Evolutionary conservation across 2,888 invertebrate genomes (phyloP).

Genomic region (Cecidostiba fungosa): DNA sequence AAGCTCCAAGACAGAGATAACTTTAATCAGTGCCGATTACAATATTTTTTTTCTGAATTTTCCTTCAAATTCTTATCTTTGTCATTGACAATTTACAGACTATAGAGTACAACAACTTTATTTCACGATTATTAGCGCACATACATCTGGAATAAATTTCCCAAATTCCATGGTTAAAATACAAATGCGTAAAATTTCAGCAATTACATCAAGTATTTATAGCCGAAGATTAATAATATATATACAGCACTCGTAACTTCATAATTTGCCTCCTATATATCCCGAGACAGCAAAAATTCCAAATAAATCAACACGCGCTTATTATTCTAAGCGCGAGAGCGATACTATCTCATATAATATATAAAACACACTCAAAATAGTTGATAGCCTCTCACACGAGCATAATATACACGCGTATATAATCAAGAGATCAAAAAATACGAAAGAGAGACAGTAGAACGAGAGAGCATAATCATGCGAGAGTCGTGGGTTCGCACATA

Average conservation of each 20-base stretch:
- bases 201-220: not conserved
- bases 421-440: slow-evolving; percentile 22
- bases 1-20: too few relatives aligned
- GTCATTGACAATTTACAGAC: not conserved
- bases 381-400: slow-evolving; percentile 21
- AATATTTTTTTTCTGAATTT: too few relatives aligned
- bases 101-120: not conserved
- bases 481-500: slow-evolving; percentile 35
- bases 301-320: not conserved
- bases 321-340: not conserved
- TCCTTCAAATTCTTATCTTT: too few relatives aligned
- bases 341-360: not conserved
- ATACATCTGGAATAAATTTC: not conserved
- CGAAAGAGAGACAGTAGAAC: not conserved
- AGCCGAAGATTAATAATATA: not conserved
- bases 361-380: slow-evolving; percentile 13
- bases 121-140: not conserved
- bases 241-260: not conserved
- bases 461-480: slow-evolving; percentile 11
- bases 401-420: slow-evolving; percentile 3
- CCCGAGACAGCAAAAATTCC: not conserved
- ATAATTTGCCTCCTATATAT: not conserved
- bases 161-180: not conserved
- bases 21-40: not conserved
- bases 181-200: not conserved